A percentile compares a stretch with the other conserved stretches of the same genome.
These are phyloP conservation scores for Gymnoscelis rufifasciata DNA, from an alignment of 2,888 invertebrate genomes.

Conservation along the genomic window DNA sequence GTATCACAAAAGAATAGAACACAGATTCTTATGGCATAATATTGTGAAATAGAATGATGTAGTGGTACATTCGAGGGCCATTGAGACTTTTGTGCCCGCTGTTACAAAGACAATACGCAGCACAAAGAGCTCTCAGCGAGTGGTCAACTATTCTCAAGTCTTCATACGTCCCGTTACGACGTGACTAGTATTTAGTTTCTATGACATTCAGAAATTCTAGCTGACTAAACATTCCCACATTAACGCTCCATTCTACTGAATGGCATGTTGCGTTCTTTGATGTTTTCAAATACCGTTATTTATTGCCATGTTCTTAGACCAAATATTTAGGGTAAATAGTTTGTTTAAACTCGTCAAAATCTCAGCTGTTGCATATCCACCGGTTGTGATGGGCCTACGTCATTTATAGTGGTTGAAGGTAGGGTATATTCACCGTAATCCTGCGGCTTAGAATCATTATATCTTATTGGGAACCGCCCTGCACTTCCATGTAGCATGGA, in stretches of 20 bases:
- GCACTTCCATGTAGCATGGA: too few species aligned
- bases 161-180: slow-evolving; percentile 52
- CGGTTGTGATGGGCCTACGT: too few species aligned
- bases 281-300: too few species aligned
- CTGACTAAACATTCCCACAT: slow-evolving; percentile 20
- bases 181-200: slow-evolving; percentile 35
- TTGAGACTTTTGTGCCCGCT: slow-evolving; percentile 61
- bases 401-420: too few species aligned
- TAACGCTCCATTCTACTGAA: not conserved
- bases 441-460: too few species aligned
- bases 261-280: not conserved
- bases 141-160: slow-evolving; percentile 63
- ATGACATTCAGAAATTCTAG: slow-evolving; percentile 16
- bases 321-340: too few species aligned
- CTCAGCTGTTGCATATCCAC: too few species aligned
- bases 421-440: too few species aligned
- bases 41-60: slow-evolving; percentile 25
- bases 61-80: slow-evolving; percentile 44
- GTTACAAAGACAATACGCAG: slow-evolving; percentile 65
- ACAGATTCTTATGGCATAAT: slow-evolving; percentile 23
- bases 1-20: slow-evolving; percentile 33
- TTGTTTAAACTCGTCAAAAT: too few species aligned
- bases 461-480: too few species aligned
- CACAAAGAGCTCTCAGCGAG: slow-evolving; percentile 65
- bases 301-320: too few species aligned